Conservation (phyloP, 30 jellyfish, hydroid and myxozoan genomes). For the Turritopsis rubra region DNA sequence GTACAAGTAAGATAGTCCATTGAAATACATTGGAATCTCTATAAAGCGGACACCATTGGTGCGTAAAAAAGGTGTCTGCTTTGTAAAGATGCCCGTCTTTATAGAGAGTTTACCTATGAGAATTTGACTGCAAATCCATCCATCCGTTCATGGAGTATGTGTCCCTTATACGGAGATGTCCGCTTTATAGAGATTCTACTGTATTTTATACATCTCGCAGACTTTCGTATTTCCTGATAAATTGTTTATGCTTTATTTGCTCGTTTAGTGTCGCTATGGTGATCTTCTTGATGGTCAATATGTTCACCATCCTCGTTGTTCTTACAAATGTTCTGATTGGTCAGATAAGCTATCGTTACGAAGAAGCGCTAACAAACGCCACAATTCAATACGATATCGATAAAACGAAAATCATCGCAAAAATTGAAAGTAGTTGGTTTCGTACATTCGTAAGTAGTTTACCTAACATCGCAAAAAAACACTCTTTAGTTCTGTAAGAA, state of each 20-base stretch:
- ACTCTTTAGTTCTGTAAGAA: too few species aligned
- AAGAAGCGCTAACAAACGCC: conserved; percentile 63
- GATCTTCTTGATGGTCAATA: conserved; percentile 56
- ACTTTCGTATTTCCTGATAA: not conserved
- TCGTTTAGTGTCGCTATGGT: conserved; percentile 50
- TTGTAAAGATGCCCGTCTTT: too few species aligned
- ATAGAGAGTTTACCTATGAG: too few species aligned
- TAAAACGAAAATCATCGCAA: conserved; percentile 47
- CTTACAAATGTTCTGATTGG: conserved; percentile 86
- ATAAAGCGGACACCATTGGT: too few species aligned
- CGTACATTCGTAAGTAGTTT: conserved; percentile 50
- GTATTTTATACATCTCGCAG: too few species aligned
- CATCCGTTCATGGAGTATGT: too few species aligned
- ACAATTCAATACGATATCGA: conserved; percentile 69
- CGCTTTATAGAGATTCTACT: too few species aligned
- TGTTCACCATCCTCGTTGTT: conserved; percentile 57
- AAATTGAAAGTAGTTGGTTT: conserved; percentile 49
- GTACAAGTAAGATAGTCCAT: conserved; percentile 60
- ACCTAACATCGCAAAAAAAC: not conserved
- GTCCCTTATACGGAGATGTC: too few species aligned
- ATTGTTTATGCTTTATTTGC: not conserved
- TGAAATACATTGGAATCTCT: not conserved
- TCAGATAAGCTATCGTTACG: conserved; percentile 75
- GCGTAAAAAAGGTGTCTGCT: too few species aligned
- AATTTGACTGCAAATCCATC: too few species aligned